Evolutionary conservation across 2,113 vertebrate species (phyloP).

Genomic region (Smithornis capensis): DNA sequence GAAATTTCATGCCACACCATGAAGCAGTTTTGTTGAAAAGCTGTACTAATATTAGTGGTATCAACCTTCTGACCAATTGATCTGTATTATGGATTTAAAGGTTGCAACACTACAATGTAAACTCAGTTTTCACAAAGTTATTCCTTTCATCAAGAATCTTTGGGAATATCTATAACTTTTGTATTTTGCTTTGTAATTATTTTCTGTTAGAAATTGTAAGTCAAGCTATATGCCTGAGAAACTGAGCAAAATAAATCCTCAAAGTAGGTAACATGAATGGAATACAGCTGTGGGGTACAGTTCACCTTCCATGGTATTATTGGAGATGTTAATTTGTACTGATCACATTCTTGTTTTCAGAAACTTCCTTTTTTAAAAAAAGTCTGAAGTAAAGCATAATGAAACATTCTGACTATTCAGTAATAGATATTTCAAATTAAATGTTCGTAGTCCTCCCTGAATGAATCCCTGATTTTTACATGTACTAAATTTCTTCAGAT

Average conservation of each 20-base stretch:
- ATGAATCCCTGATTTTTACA: not conserved
- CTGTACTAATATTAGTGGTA: not conserved
- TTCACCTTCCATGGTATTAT: not conserved
- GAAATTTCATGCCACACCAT: not conserved
- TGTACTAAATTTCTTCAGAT: not conserved
- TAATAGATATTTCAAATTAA: not conserved
- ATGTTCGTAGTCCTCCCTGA: not conserved
- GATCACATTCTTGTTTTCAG: not conserved
- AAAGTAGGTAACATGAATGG: not conserved
- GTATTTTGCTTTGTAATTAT: constrained; percentile 31
- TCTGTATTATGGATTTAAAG: not conserved
- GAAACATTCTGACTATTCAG: not conserved
- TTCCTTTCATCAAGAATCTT: not conserved
- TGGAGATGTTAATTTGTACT: not conserved
- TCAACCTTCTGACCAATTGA: not conserved
- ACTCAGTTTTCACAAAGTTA: constrained; percentile 1
- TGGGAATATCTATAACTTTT: not conserved
- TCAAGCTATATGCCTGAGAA: not conserved
- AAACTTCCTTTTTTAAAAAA: not conserved
- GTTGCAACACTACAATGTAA: not conserved
- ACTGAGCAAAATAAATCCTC: constrained; percentile 36
- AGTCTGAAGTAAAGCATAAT: not conserved
- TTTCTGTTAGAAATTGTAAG: constrained; percentile 50
- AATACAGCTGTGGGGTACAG: not conserved
- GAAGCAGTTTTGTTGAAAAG: not conserved